These are phyloP conservation scores for Melanostigma gelatinosum DNA, from an alignment of 2,113 vertebrate species.

Conservation along the genomic window DNA sequence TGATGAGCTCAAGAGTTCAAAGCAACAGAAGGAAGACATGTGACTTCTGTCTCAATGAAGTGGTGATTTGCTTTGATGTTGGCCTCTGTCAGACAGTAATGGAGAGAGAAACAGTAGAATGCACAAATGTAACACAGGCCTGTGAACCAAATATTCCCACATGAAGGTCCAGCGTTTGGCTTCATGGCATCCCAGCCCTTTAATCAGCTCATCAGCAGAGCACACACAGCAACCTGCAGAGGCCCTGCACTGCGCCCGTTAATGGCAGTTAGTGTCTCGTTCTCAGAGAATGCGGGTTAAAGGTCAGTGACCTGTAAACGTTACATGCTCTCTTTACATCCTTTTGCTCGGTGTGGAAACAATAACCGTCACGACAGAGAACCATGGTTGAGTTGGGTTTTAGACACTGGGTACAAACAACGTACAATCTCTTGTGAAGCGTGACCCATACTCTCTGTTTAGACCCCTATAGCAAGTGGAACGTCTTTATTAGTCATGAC, in stretches of 20 bases:
- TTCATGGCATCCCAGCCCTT: neutral
- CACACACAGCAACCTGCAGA: neutral
- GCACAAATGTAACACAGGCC: neutral
- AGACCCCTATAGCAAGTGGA: neutral
- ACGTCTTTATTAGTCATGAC: neutral
- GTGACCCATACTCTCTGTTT: neutral
- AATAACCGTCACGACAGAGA: neutral
- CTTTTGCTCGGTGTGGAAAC: too few species aligned
- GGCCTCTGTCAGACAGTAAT: neutral
- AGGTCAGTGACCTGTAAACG: constrained; percentile 13
- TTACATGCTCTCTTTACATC: neutral
- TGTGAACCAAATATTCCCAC: neutral
- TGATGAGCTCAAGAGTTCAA: too few species aligned
- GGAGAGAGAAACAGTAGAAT: neutral
- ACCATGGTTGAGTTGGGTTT: neutral
- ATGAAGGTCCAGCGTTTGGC: neutral
- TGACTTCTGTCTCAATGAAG: neutral
- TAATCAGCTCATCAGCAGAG: constrained; percentile 12
- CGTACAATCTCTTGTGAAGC: neutral
- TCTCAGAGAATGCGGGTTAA: neutral
- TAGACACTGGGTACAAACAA: neutral
- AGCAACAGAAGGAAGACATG: too few species aligned
- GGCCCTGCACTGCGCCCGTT: neutral
- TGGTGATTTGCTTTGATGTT: neutral
- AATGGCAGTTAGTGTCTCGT: neutral